Base-by-base conservation (phyloP, 2,888 invertebrate genomes). In the Lamellibrachia columna region DNA sequence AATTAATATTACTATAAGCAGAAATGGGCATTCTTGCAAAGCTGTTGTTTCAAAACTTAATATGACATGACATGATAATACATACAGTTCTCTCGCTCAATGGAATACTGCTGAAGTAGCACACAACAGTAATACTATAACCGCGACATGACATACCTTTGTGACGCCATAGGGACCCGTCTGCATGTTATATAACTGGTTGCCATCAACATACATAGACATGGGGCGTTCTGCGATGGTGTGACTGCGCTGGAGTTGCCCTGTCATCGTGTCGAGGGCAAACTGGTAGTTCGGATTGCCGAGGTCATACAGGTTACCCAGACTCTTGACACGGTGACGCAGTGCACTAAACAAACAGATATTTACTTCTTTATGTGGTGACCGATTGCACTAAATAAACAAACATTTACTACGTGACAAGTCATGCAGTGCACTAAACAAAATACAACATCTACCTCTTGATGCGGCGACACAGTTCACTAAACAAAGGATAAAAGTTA, bases 241-340 rank as follows among this genome's bases (percentile, higher is more conserved):
- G 22, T 75, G 75, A 75, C 75, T 75, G 75, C 75, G 75, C 75
- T 75, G 75, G 15, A 75, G 75, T 75, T 75, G 75, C 75, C 75
- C 75, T n/a, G 75, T 75, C 75, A 22, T 15, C 22, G 75, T 75
- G 75, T 75, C 75, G 75, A 75, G 75, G 75, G 75, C n/a, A n/a
- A 75, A 75, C 75, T 75, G 75, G 22, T 75, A 75, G 75, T 75
- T 75, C 22, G 75, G 75, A n/a, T 75, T 75, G 22, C 75, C 75
- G n/a, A 75, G 75, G 75, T 75, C 75, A 22, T 75, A 75, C 22
- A 75, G 75, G 22, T 75, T 75, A 15, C 75, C 75, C 3, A 75
- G 75, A 75, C 75, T 75, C 75, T 75, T 75, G 75, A 75, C 75
- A 22, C 75, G 75, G 22, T 75, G 75, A 75, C 75, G 75, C 75